These are phyloP conservation scores for Equus quagga DNA, from an alignment of 2,113 vertebrate species.

Conservation along the genomic window DNA sequence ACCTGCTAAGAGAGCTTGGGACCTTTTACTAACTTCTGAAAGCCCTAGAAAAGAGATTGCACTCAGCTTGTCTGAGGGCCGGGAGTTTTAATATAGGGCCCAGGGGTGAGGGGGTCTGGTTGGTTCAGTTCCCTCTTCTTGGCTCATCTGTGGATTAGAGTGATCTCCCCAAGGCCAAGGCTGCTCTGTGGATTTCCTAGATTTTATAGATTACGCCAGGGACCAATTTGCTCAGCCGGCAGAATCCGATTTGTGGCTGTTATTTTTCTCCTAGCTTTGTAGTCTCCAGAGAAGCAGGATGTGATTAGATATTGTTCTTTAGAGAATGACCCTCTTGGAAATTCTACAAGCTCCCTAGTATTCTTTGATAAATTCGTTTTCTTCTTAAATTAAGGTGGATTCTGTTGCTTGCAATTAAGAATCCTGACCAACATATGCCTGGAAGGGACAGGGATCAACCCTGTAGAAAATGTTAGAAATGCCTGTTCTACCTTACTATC, in stretches of 20 bases:
- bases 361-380: not conserved
- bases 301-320: not conserved
- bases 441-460: not conserved
- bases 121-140: not conserved
- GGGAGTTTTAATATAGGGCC: not conserved
- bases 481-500: not conserved
- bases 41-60: not conserved
- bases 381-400: conserved; percentile 24
- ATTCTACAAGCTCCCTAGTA: not conserved
- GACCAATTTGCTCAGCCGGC: not conserved
- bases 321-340: not conserved
- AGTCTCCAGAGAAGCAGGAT: not conserved
- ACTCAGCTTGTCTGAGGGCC: not conserved
- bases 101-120: not conserved
- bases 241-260: not conserved
- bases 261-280: not conserved
- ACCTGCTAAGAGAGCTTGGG: not conserved
- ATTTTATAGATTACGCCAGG: not conserved
- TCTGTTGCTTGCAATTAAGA: not conserved
- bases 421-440: not conserved
- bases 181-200: not conserved
- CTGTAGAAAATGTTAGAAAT: not conserved
- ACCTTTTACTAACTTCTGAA: not conserved
- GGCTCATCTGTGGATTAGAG: not conserved
- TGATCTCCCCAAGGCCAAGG: not conserved